These are phyloP conservation scores for Ictidomys tridecemlineatus DNA, from an alignment of 2,113 vertebrate species.

Conservation along the genomic window DNA sequence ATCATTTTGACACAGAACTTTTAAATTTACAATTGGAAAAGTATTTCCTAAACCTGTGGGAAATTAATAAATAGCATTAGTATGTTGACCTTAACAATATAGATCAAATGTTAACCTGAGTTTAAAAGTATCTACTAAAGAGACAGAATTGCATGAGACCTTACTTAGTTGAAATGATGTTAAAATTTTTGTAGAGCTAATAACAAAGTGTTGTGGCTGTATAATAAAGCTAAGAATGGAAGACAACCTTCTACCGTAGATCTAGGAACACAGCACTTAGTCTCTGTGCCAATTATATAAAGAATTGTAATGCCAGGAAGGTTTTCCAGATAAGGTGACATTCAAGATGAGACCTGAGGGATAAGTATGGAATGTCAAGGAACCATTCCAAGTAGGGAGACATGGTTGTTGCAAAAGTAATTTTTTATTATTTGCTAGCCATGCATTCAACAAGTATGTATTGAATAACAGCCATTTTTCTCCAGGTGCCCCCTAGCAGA, in stretches of 20 bases:
- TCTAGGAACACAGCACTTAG: not conserved
- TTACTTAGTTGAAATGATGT: not conserved
- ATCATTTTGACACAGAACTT: not conserved
- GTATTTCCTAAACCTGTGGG: not conserved
- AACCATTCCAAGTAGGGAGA: not conserved
- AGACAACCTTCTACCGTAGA: not conserved
- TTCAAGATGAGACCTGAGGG: not conserved
- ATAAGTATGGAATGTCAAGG: not conserved
- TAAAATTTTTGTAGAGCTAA: not conserved
- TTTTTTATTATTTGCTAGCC: not conserved
- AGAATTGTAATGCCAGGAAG: accelerated
- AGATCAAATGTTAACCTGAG: not conserved
- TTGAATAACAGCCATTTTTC: not conserved
- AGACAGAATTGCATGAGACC: not conserved
- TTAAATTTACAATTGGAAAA: not conserved
- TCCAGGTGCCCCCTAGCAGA: too few relatives aligned
- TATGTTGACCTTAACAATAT: not conserved
- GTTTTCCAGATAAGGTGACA: too few relatives aligned
- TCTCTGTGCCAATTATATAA: not conserved
- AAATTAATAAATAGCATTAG: slow-evolving; percentile 48
- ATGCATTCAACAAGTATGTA: not conserved
- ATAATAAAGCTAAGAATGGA: not conserved
- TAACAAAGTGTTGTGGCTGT: not conserved
- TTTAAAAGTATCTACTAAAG: not conserved
- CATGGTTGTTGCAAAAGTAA: not conserved